phyloP scores from a whole-genome alignment of 2,113 vertebrate species.

The Caranx melampygus region DNA sequence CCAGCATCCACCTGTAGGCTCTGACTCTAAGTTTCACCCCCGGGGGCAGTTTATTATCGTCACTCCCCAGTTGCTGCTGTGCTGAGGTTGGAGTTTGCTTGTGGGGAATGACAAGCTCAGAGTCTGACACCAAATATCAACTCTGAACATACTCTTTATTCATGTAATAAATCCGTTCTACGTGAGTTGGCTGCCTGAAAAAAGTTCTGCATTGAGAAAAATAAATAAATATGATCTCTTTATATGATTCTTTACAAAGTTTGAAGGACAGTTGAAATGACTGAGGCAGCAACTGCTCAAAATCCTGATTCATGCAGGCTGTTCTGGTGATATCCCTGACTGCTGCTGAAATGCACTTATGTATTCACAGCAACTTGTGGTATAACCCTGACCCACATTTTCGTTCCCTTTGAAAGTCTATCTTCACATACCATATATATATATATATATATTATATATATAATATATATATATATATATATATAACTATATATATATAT shows the following conservation, averaged over 20 bases:
- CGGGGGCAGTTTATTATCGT: conserved; percentile 46
- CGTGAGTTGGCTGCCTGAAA: conserved; percentile 12
- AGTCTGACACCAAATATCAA: conserved; percentile 37
- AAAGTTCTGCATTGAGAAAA: conserved; percentile 3
- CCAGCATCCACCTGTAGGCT: conserved; percentile 51
- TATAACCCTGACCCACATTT: not conserved
- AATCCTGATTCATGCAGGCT: not conserved
- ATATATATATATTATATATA: conserved; percentile 31
- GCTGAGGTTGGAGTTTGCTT: conserved; percentile 32
- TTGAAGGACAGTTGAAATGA: not conserved
- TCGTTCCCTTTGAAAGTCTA: not conserved
- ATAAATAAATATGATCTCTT: conserved; percentile 1
- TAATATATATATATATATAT: too few relatives aligned
- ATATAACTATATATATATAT: too few relatives aligned
- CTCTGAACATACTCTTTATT: conserved; percentile 27
- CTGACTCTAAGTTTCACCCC: conserved; percentile 19
- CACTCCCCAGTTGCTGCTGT: conserved; percentile 37
- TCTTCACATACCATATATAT: not conserved
- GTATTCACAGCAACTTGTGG: not conserved
- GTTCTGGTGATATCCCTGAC: not conserved
- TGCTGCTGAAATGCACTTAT: not conserved
- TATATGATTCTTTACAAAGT: not conserved
- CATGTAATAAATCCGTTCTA: not conserved
- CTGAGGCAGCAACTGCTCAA: not conserved
- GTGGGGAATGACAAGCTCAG: conserved; percentile 28